Evolutionary conservation across 1,140 invertebrate genomes (phyloP).

Genomic region (Luehdorfia chinensis): DNA sequence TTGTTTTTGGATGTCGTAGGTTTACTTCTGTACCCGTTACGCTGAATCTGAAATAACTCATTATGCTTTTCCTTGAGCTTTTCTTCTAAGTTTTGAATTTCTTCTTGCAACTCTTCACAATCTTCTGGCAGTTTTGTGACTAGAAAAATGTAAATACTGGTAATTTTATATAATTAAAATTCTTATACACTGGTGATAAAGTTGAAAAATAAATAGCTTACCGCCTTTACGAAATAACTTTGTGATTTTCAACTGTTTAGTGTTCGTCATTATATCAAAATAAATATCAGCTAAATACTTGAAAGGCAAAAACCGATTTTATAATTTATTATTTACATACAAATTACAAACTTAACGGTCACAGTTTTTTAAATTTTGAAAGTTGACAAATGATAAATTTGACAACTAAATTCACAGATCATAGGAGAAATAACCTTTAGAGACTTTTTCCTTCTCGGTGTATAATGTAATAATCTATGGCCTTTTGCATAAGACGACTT

Average conservation of each 20-base stretch:
- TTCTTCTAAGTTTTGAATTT: constrained; percentile 41
- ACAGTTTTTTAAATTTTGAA: no score
- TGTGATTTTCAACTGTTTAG: constrained; percentile 53
- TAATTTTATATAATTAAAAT: neutral
- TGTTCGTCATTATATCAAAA: constrained; percentile 23
- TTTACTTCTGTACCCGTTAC: constrained; percentile 41
- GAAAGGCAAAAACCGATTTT: neutral
- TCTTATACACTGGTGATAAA: no score
- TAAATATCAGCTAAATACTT: neutral
- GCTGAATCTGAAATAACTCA: constrained; percentile 57
- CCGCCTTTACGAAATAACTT: constrained; percentile 51
- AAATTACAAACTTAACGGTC: no score
- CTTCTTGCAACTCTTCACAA: constrained; percentile 41
- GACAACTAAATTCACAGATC: no score
- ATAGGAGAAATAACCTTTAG: no score
- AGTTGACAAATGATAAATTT: no score
- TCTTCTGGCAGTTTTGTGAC: constrained; percentile 39
- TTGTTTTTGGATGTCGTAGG: constrained; percentile 30
- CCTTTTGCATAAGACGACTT: no score
- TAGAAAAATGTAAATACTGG: constrained; percentile 4
- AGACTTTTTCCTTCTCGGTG: no score
- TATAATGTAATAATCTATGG: no score
- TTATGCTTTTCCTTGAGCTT: constrained; percentile 47
- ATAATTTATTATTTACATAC: no score
- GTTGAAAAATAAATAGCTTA: constrained; percentile 22